Evolutionary conservation across 2,113 vertebrate species (phyloP), one percentile per base, ranked within the genome.

Genomic region (Poecilia latipinna): DNA sequence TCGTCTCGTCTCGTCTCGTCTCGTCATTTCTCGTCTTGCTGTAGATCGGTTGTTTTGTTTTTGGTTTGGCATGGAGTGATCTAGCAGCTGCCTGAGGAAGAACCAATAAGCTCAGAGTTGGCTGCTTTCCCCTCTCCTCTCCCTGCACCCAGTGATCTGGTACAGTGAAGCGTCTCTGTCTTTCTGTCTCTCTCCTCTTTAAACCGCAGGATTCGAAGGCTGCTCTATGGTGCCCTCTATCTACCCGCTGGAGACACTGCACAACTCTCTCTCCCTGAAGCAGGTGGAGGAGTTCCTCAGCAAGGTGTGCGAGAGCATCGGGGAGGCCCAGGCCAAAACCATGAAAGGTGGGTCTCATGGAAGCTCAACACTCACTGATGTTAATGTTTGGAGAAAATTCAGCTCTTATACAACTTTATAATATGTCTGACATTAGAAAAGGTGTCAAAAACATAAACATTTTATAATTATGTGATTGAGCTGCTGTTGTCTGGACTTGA

Each of bases 171-270:
- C 84, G 85, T 88, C 26, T 90, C 61, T 15, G 0, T 93, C 35
- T 75, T 1, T 67, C 13, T 67, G 4, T 67, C 89, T 93, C 86
- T 75, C 44, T 68, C 63, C 67, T 80, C 6, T 77, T 51, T 88
- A 51, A 93, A 77, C 74, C 78, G 82, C 95, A 99, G 98, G 98
- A 67, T 99, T 99, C 84, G 98, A 99, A 94, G 97, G 98, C 84
- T 99, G 96, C 86, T 98, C 97, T 82, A 97, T 99, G 98, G 98
- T 99, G 82, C 98, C 98, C 86, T 99, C 97, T 64, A 97, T 99
- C 88, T 96, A 98, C 85, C 97, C 97, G 0, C 89, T 99, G 93
- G 98, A 99, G 94, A 99, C 98, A 0, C 96, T 99, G 88, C 98
- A 99, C 95, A 99, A 99, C 94, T 96, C 95, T 11, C 96, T 99